Evolutionary conservation across 1,140 invertebrate genomes (phyloP), one percentile per base, ranked within the genome.

Genomic region (Sinella curviseta): DNA sequence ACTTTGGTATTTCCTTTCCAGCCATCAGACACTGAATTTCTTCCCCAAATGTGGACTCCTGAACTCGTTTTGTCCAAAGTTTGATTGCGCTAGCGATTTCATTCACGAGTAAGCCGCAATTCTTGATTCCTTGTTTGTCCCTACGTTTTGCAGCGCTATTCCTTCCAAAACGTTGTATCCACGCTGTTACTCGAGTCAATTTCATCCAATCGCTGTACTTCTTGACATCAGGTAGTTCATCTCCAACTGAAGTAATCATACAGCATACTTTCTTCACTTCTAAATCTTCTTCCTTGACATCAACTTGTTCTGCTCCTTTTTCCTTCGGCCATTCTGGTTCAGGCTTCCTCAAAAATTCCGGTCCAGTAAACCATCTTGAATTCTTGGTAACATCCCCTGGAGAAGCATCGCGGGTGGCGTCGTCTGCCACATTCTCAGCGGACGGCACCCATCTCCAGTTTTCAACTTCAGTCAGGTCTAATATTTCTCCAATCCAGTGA

Each of bases 401-500:
- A 17, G 0, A 0, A 30, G 1, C 24, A 39, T 74, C 74, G 24
- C 76, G 60, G 26, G 80, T 81, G 0, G 60, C 77, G 4, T 81
- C 77, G 74, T 81, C 81, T 1, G 70, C 73, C 0, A 84, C 84
- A 77, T 85, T 85, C 12, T 77, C 28, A 1, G 34, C 24, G 16
- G 77, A 78, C 14, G 81, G 80, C 12, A 82, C 74, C 81, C 84
- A 80, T 16, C 35, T 8, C 85, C 85, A 85, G 1, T 80, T 20
- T 0, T 77, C 14, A 14, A 75, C 67, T 14, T 77, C 26, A 0
- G 82, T 79, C 1, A 67, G 36, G 33, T 77, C 80, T 35, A 77
- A 73, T 17, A 85, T 85, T 57, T 84, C 85, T 36, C 74, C 75
- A 1, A 85, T 77, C 0, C 84, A n/a, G 35, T 84, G 77, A 17